Evolutionary conservation across 2,113 vertebrate genomes (phyloP).

Genomic region (Elaphurus davidianus): DNA sequence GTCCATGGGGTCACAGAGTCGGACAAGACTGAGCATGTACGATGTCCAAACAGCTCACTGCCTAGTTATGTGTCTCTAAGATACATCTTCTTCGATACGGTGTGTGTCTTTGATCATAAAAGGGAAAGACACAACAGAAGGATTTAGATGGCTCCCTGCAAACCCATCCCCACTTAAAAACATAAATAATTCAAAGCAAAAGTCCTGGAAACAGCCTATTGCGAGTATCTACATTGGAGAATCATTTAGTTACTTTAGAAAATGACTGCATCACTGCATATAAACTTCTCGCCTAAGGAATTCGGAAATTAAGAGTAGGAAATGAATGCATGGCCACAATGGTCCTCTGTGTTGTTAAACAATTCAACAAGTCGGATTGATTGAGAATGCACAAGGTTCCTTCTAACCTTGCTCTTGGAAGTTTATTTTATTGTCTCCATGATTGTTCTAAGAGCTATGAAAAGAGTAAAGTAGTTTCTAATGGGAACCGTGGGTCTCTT

Average conservation of each 20-base stretch:
- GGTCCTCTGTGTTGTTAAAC: not conserved
- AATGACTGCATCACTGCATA: not conserved
- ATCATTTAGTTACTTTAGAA: not conserved
- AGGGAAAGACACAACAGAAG: not conserved
- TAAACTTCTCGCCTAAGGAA: not conserved
- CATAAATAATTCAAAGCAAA: not conserved
- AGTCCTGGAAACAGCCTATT: too few relatives aligned
- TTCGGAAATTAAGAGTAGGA: not conserved
- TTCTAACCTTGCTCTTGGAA: not conserved
- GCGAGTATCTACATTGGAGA: accelerated
- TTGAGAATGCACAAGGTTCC: not conserved
- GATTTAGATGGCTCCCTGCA: not conserved
- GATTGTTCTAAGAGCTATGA: not conserved
- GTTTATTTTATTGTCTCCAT: not conserved
- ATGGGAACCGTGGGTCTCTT: not conserved
- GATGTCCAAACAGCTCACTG: not conserved
- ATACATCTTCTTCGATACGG: not conserved
- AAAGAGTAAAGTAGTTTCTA: not conserved
- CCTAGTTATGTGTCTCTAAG: not conserved
- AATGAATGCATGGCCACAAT: not conserved
- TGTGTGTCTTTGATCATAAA: not conserved
- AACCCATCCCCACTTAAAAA: not conserved
- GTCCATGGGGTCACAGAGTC: not conserved
- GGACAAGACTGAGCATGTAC: not conserved
- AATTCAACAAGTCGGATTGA: not conserved